Conservation (phyloP, 2,797 vertebrate genomes). For the Gallinago solitaria region DNA sequence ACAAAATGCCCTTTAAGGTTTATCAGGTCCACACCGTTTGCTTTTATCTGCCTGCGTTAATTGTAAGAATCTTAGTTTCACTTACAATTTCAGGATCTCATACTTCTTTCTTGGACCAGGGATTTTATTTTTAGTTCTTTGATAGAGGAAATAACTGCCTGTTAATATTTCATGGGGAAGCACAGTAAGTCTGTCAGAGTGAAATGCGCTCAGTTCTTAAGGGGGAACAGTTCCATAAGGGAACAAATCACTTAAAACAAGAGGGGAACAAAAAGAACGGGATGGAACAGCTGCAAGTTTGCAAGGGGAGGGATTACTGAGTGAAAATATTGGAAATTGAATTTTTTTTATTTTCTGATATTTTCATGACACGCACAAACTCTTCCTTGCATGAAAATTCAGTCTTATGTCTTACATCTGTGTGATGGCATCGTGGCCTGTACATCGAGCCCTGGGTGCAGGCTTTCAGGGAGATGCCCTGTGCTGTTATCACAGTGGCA, state of each 20-base stretch:
- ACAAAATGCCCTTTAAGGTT: not conserved
- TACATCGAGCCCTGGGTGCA: accelerated
- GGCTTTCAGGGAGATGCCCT: accelerated
- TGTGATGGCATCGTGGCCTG: not conserved
- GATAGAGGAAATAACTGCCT: not conserved
- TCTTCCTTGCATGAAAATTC: not conserved
- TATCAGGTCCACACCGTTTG: not conserved
- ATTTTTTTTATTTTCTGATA: no score
- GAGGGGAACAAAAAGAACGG: accelerated
- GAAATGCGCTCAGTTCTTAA: not conserved
- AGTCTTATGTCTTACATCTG: not conserved
- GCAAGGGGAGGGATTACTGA: not conserved
- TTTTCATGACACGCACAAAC: accelerated
- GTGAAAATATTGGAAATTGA: not conserved
- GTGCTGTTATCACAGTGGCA: accelerated
- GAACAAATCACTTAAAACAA: not conserved
- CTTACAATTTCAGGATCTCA: not conserved
- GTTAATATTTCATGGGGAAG: not conserved
- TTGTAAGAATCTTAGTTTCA: not conserved
- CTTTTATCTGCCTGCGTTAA: not conserved
- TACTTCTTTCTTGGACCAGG: not conserved
- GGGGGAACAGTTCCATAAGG: not conserved
- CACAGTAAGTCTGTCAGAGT: not conserved
- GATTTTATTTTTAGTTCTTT: slow-evolving; percentile 37
- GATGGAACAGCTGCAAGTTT: not conserved